Base-by-base conservation (phyloP, 2,888 invertebrate genomes). In the Fragum whitleyi region DNA sequence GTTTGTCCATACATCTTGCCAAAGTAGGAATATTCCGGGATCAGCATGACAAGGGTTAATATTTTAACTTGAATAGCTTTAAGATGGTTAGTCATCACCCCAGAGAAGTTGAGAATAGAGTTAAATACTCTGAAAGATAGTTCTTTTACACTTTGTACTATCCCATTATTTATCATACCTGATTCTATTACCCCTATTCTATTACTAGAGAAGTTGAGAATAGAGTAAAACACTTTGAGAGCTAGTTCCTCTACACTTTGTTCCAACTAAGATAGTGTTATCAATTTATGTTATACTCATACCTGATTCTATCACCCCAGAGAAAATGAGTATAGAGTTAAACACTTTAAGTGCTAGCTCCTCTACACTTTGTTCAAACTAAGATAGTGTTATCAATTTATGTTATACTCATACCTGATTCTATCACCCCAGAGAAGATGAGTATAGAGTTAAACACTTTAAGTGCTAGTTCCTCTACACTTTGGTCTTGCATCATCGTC, bases 391-490 rank as follows among this genome's bases (percentile, higher is more conserved):
- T n/a, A n/a, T n/a, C n/a, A n/a, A n/a, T n/a, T n/a, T n/a, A n/a
- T n/a, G n/a, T n/a, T n/a, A n/a, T n/a, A n/a, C n/a, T 26, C 57
- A 19, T 69, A 86, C 87, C 86, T 78, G 85, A 81, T 36, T 88
- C 88, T 96, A 94, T 88, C 16, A 93, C 87, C 19, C 92, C 93
- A 28, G 93, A 91, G 94, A 98, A 98, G 28, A 97, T 97, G 88
- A 98, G 95, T 92, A 98, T 97, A 59, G 96, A 95, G 94, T 97
- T 97, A 93, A 98, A 98, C 91, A 98, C 97, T 94, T 97, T 97
- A 89, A 97, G 94, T 92, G 97, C 97, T 19, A 97, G 95, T 87
- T 97, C 97, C 92, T 98, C 94, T 77, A 93, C 97, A 89, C 98
- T 97, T 1, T 96, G 96, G 94, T 98, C 98, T 71, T 97, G 96